These are phyloP conservation scores for Philotrypesis tridentata DNA, from an alignment of 1,140 invertebrate species.

Conservation along the genomic window DNA sequence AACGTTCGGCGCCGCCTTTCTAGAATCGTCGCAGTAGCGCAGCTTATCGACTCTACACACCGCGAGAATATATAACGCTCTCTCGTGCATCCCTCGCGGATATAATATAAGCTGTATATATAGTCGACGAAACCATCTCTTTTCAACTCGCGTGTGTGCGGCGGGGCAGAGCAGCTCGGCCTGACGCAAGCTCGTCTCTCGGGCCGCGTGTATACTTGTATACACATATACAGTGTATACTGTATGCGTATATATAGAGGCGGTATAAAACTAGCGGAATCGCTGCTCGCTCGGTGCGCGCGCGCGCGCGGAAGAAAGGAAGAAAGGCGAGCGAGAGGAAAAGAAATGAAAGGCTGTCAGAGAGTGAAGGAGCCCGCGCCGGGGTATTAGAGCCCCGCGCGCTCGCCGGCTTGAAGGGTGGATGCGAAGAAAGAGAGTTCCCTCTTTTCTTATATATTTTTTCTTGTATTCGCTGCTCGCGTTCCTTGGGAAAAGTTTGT, in stretches of 20 bases:
- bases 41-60: too few species aligned
- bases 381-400: slow-evolving; percentile 72
- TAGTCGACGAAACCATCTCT: slow-evolving; percentile 11
- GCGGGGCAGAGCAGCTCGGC: background rate
- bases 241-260: background rate
- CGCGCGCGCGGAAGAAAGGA: slow-evolving; percentile 53
- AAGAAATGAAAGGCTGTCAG: slow-evolving; percentile 69
- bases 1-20: too few species aligned
- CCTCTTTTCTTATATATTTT: slow-evolving; percentile 77
- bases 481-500: slow-evolving; percentile 79
- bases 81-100: too few species aligned
- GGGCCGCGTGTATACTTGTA: background rate
- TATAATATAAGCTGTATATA: too few species aligned
- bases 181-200: background rate
- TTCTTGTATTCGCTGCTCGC: slow-evolving; percentile 57
- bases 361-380: slow-evolving; percentile 65
- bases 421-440: slow-evolving; percentile 74
- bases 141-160: background rate
- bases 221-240: background rate
- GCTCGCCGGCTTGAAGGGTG: slow-evolving; percentile 69
- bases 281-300: background rate
- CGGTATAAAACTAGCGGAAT: slow-evolving; percentile 12
- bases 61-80: too few species aligned
- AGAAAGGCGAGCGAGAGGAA: slow-evolving; percentile 55
- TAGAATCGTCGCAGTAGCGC: too few species aligned